Percentiles rank a stretch among this genome's conserved stretches.
These are phyloP conservation scores for Heliconius charithonia DNA, from an alignment of 2,888 invertebrate genomes.

Conservation along the genomic window DNA sequence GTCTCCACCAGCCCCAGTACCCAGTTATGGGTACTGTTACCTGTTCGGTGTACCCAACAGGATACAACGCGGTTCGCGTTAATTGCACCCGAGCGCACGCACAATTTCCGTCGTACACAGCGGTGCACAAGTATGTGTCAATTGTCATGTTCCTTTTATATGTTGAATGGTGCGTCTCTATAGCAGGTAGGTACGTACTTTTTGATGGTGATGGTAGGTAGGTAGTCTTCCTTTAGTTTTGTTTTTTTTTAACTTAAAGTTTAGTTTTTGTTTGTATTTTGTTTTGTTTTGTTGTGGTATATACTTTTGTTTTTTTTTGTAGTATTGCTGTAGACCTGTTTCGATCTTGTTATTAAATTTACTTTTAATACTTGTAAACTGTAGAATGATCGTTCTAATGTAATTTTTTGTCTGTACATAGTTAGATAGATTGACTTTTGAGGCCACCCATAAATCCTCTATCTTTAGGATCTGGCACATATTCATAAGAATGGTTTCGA, in stretches of 20 bases:
- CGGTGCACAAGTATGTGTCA: conserved; percentile 42
- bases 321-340: not conserved
- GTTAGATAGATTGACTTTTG: no score
- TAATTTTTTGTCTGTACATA: no score
- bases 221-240: not conserved
- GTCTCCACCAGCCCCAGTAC: not conserved
- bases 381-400: no score
- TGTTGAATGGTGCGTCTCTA: conserved; percentile 36
- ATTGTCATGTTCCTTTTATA: conserved; percentile 30
- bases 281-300: no score
- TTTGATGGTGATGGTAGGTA: conserved; percentile 33
- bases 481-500: no score
- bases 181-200: conserved; percentile 41
- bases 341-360: not conserved
- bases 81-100: conserved; percentile 60
- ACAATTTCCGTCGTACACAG: conserved; percentile 59
- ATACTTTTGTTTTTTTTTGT: no score
- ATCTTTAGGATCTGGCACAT: no score
- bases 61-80: conserved; percentile 65
- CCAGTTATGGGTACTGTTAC: conserved; percentile 54
- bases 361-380: no score
- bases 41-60: conserved; percentile 54
- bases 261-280: not conserved
- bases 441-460: no score
- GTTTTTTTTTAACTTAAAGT: not conserved